Base-by-base conservation (phyloP, 2,888 invertebrate species). In the Scaptomyza tumidula region DNA sequence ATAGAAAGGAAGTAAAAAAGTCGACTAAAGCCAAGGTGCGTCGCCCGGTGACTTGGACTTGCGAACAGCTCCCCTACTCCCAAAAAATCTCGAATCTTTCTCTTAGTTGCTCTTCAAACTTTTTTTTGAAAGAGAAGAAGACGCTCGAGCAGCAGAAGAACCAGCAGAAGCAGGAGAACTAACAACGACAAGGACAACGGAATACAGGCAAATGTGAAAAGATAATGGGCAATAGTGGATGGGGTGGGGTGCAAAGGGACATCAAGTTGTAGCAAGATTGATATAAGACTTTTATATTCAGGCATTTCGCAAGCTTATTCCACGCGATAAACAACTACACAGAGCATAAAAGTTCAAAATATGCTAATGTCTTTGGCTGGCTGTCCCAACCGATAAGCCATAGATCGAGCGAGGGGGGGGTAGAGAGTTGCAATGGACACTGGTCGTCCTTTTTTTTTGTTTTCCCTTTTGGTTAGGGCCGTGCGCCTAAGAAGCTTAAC, bases 221-320 rank as follows among this genome's bases (percentile, higher is more conserved):
- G 48, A 13, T 2, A 24, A 19, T 11, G 62, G 13, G 37, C n/a
- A 9, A 37, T n/a, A n/a, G n/a, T n/a, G n/a, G n/a, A n/a, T n/a
- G 39, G 39, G 39, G 3, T 1, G 9, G 13, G 66, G 39, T 41
- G 9, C 9, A 65, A 60, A 79, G 64, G 71, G 68, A 83, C 79
- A 84, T 77, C 64, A 71, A 79, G 72, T 75, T 82, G 71, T 69
- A 72, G 81, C 71, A 79, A 86, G 86, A 86, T 86, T 86, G 85
- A 85, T 86, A 86, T 82, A 85, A 85, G 86, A 80, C 85, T 86
- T 86, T 85, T 85, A 82, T 86, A 77, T 85, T 83, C 82, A 79
- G 85, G 83, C 82, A 86, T 85, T 86, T 82, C 59, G 67, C 63
- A 70, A 79, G 85, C 86, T 85, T 79, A 86, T 75, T 80, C 70